Evolutionary conservation across 2,888 invertebrate species (phyloP).

Genomic region (Tenodera sinensis): DNA sequence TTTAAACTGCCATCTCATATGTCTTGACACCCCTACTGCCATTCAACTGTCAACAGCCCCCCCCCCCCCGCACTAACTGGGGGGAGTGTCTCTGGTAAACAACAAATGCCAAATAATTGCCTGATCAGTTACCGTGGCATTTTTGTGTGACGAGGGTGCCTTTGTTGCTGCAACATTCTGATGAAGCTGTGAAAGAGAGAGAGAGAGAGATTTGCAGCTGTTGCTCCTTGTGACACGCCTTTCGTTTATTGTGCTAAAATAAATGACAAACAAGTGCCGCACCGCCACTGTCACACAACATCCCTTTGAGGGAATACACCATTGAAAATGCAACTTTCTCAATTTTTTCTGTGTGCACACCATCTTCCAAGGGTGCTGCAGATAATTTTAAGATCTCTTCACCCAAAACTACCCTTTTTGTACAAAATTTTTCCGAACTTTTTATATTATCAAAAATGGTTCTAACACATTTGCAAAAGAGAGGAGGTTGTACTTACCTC

Average conservation of each 20-base stretch:
- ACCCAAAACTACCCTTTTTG: no score
- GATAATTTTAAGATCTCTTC: no score
- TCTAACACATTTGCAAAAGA: no score
- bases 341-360: not conserved
- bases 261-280: not conserved
- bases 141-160: not conserved
- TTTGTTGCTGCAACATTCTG: not conserved
- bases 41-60: not conserved
- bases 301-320: no score
- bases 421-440: no score
- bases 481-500: no score
- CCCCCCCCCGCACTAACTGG: not conserved
- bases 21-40: not conserved
- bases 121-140: constrained; percentile 21
- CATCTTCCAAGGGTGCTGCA: no score
- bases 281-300: not conserved
- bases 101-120: constrained; percentile 26
- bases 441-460: no score
- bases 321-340: not conserved
- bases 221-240: not conserved
- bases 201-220: not conserved
- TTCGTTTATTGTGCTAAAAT: not conserved
- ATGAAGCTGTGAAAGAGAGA: not conserved
- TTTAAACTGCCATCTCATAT: not conserved
- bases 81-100: constrained; percentile 1